phyloP scores from a whole-genome alignment of 2,888 invertebrate genomes.

The Erynnis tages region DNA sequence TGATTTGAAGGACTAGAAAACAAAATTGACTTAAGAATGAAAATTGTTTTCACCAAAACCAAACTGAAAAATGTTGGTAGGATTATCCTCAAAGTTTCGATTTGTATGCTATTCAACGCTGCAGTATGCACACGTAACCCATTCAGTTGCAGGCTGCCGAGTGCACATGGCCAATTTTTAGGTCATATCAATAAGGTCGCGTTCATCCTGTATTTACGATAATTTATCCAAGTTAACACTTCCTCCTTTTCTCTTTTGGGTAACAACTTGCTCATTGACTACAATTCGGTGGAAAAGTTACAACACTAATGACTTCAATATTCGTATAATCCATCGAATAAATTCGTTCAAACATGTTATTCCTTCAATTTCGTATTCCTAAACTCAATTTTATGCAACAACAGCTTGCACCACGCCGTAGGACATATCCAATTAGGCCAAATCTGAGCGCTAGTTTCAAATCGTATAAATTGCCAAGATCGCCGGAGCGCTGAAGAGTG shows the following conservation, averaged over 20 bases:
- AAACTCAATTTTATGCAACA: no score
- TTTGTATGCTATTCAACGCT: slow-evolving; percentile 10
- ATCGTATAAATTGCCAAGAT: slow-evolving; percentile 12
- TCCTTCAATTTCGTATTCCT: no score
- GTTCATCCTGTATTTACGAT: slow-evolving; percentile 6
- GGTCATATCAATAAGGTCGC: slow-evolving; percentile 23
- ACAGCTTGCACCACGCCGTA: background rate
- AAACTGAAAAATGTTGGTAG: background rate
- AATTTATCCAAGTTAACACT: background rate
- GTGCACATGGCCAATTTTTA: slow-evolving; percentile 24
- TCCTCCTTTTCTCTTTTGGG: background rate
- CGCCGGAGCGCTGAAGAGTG: slow-evolving; percentile 1
- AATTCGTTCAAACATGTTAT: no score
- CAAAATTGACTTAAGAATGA: no score
- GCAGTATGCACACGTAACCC: slow-evolving; percentile 23
- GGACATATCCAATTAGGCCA: slow-evolving; percentile 4
- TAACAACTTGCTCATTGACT: background rate
- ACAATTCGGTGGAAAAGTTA: background rate
- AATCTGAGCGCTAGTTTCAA: background rate
- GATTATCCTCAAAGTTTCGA: slow-evolving; percentile 5
- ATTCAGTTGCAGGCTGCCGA: slow-evolving; percentile 6
- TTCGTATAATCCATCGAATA: no score
- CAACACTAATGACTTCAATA: no score
- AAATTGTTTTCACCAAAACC: background rate
- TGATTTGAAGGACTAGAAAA: no score